A percentile compares a stretch with the other conserved stretches of the same genome.
Evolutionary conservation across 2,888 invertebrate species (phyloP).

Genomic region (Zeuzera pyrina): DNA sequence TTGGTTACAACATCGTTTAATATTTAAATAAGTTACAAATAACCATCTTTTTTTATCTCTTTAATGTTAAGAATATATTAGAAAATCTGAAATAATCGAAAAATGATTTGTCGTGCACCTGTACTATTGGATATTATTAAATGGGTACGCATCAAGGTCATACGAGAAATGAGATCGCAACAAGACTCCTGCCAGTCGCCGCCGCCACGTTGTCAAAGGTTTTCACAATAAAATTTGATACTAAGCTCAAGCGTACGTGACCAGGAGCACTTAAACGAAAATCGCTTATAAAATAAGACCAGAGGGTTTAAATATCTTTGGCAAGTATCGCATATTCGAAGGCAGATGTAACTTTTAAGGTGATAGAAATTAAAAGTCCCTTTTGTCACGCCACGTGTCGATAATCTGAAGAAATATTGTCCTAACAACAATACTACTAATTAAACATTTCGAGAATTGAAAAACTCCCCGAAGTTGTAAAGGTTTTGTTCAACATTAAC

Average conservation of each 20-base stretch:
- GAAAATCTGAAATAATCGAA: no score
- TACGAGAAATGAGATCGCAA: slow-evolving; percentile 50
- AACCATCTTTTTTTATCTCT: no score
- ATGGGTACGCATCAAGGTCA: slow-evolving; percentile 38
- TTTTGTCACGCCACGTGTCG: slow-evolving; percentile 22
- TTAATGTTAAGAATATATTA: no score
- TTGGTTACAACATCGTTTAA: no score
- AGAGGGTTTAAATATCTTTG: slow-evolving; percentile 29
- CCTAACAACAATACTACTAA: slow-evolving; percentile 52
- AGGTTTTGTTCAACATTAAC: slow-evolving; percentile 33
- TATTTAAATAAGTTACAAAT: no score
- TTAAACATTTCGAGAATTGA: slow-evolving; percentile 40
- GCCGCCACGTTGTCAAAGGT: slow-evolving; percentile 43
- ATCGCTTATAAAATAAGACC: slow-evolving; percentile 21
- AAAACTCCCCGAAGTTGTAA: slow-evolving; percentile 35
- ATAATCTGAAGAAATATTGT: slow-evolving; percentile 32
- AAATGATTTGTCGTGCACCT: no score
- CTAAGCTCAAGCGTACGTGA: slow-evolving; percentile 38
- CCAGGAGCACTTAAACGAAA: slow-evolving; percentile 25
- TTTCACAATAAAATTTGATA: slow-evolving; percentile 62
- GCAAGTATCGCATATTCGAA: slow-evolving; percentile 4
- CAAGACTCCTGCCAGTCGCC: slow-evolving; percentile 31
- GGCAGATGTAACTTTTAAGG: slow-evolving; percentile 45
- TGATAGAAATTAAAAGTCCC: slow-evolving; percentile 34
- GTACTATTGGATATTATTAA: no score